Conservation (phyloP, 2,888 invertebrate genomes). For the Cyaniris semiargus region DNA sequence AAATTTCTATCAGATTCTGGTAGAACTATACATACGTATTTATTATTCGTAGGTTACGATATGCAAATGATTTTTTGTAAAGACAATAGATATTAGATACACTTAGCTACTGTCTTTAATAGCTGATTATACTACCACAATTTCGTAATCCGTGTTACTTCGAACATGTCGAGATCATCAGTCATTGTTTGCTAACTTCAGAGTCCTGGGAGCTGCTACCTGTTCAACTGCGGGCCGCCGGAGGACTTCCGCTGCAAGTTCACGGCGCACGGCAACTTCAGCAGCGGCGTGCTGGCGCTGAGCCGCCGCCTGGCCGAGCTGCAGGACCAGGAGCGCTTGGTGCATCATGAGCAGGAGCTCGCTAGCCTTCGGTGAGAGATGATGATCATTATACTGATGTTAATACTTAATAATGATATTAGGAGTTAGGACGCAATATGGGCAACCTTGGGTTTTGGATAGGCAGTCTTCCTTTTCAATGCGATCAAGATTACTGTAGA, state of each 20-base stretch:
- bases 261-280: constrained; percentile 92
- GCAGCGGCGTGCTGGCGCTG: constrained; percentile 89
- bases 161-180: neutral
- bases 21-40: no score
- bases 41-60: no score
- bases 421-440: no score
- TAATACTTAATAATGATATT: no score
- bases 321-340: constrained; percentile 86
- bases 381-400: neutral
- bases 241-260: constrained; percentile 96
- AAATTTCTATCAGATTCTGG: no score
- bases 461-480: no score
- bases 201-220: constrained; percentile 93
- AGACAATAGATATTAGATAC: no score
- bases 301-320: constrained; percentile 83
- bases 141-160: neutral
- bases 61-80: no score
- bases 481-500: neutral
- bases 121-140: no score
- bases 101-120: no score
- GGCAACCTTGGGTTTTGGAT: no score
- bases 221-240: constrained; percentile 94
- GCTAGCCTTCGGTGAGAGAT: constrained; percentile 82
- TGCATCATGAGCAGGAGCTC: constrained; percentile 87
- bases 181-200: constrained; percentile 49